These are phyloP conservation scores for Merluccius polli DNA, from an alignment of 2,797 vertebrate species.

Conservation along the genomic window DNA sequence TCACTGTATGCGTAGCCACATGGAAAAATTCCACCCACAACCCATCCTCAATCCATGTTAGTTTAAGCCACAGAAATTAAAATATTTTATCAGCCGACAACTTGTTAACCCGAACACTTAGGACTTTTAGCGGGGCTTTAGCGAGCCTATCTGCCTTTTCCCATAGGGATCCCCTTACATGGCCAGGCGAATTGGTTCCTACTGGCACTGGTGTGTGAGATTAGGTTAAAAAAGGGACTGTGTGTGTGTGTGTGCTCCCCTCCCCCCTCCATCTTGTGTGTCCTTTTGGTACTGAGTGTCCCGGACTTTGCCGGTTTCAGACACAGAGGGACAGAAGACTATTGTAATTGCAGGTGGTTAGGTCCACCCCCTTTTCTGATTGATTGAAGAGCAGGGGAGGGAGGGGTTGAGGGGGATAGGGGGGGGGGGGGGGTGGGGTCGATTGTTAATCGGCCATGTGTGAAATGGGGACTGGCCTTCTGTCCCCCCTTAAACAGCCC, in stretches of 20 bases:
- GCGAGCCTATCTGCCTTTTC: constrained; percentile 19
- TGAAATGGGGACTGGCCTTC: constrained; percentile 66
- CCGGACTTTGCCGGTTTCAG: constrained; percentile 57
- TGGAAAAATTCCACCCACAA: constrained; percentile 48
- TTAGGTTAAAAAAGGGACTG: constrained; percentile 48
- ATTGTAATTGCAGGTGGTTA: constrained; percentile 73
- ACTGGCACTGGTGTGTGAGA: constrained; percentile 47
- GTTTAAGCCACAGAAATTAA: background rate
- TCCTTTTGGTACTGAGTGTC: constrained; percentile 51
- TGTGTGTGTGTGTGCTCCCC: constrained; percentile 16
- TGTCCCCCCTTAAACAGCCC: constrained; percentile 68
- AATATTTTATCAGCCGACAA: constrained; percentile 6
- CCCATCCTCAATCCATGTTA: background rate
- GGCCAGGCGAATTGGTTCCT: constrained; percentile 51
- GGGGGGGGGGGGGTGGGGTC: constrained; percentile 44
- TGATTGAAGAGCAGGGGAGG: constrained; percentile 58
- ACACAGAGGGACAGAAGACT: constrained; percentile 69
- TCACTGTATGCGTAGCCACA: background rate
- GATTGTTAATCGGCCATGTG: constrained; percentile 71
- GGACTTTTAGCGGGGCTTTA: constrained; percentile 12
- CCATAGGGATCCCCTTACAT: constrained; percentile 33
- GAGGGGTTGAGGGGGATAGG: constrained; percentile 27
- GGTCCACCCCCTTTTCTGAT: constrained; percentile 56
- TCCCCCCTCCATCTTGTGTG: constrained; percentile 56
- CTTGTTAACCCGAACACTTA: background rate